Base-by-base conservation (phyloP, 2,888 invertebrate genomes). In the Rotaria sp. region DNA sequence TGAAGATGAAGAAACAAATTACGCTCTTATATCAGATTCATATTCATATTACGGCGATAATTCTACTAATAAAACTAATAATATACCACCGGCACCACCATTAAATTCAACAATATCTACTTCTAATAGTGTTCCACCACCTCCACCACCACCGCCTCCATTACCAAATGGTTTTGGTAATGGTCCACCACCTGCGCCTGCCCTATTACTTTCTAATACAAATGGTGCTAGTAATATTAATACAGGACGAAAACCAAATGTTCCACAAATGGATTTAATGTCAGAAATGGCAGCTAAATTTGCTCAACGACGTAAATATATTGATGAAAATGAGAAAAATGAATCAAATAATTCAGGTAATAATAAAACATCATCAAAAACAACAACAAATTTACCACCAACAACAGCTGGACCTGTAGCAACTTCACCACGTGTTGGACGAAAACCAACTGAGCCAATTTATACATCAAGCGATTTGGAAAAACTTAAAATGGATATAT, bases 401-500 rank as follows among this genome's bases (percentile, higher is more conserved):
- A n/a, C 80, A 80, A 3, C 26, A 21, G 11, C 45, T 80, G 26
- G 45, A 45, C 8, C 45, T 26, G n/a, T 26, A 26, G 26, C 41
- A 45, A 80, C 80, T 13, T 80, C 80, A n/a, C 80, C 80, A n/a
- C 80, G 80, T n/a, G 45, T 80, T 45, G 18, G 26, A 26, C 24
- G 80, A 1, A 80, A 80, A 45, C 3, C 35, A 10, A 67, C 26
- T 45, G 80, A 80, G 11, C n/a, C 15, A 18, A 35, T 18, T 21
- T 21, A 21, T n/a, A 35, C 80, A n/a, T 7, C 41, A 2, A 80
- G 24, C n/a, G 96, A 97, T 91, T 93, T 96, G 93, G 97, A 97
- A 89, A 93, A 94, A 88, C 94, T 97, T 91, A 97, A 96, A 92
- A 95, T 95, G 91, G 97, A 97, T 90, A 94, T 97, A 90, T 93